Percentiles rank a stretch among this genome's conserved stretches.
Conservation (phyloP, 2,888 invertebrate genomes). For the Smittia sp. region DNA sequence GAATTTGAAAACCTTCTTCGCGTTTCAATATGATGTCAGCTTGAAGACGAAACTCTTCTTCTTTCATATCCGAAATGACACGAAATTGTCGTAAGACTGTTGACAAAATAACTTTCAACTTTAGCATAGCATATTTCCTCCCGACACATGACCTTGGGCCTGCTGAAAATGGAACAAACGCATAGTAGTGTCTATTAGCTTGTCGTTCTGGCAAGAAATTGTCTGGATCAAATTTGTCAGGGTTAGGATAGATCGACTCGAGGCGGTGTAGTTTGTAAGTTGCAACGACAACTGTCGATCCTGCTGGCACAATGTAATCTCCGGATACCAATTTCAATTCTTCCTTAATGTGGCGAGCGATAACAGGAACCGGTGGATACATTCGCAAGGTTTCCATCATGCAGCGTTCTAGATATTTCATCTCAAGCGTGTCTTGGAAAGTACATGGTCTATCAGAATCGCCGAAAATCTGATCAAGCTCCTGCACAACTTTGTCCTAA, state of each 20-base stretch:
- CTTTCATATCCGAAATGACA: constrained; percentile 65
- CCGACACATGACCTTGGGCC: constrained; percentile 79
- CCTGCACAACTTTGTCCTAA: constrained; percentile 64
- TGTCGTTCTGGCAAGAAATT: constrained; percentile 79
- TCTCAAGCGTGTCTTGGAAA: constrained; percentile 78
- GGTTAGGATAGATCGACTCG: constrained; percentile 70
- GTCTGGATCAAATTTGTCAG: constrained; percentile 76
- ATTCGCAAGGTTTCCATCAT: constrained; percentile 76
- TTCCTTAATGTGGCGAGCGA: constrained; percentile 69
- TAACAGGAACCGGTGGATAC: constrained; percentile 75
- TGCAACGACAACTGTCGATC: constrained; percentile 66
- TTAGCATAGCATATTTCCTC: constrained; percentile 77
- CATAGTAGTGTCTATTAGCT: constrained; percentile 75
- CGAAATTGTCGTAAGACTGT: constrained; percentile 72
- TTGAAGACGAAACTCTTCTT: constrained; percentile 68
- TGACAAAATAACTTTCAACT: constrained; percentile 72
- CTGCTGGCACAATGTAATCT: constrained; percentile 65
- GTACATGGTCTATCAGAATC: constrained; percentile 73
- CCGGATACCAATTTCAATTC: constrained; percentile 69
- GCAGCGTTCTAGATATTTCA: constrained; percentile 80
- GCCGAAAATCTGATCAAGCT: constrained; percentile 72
- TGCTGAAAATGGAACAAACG: constrained; percentile 79
- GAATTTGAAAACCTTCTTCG: constrained; percentile 72
- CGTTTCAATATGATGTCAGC: constrained; percentile 76
- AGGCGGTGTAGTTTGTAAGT: constrained; percentile 70